These are phyloP conservation scores for Brachycybe producta DNA, from an alignment of 2,888 invertebrate species.

Conservation along the genomic window DNA sequence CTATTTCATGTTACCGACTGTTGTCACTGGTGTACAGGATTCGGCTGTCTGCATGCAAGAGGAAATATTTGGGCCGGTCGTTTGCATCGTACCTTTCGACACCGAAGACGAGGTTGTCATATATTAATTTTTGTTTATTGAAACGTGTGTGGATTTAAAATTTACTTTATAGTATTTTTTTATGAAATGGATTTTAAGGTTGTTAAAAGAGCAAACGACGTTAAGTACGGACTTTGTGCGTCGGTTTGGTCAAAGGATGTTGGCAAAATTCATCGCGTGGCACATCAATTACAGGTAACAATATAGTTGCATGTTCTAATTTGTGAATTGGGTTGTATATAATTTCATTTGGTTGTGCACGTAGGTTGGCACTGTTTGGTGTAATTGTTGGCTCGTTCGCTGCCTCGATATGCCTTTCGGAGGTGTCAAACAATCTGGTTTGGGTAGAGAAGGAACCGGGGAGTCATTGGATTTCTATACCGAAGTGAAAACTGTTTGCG, in stretches of 20 bases:
- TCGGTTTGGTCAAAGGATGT: slow-evolving; percentile 38
- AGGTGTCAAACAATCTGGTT: slow-evolving; percentile 41
- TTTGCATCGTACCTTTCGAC: slow-evolving; percentile 38
- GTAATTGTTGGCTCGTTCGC: slow-evolving; percentile 44
- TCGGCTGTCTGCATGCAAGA: slow-evolving; percentile 38
- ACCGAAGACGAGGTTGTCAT: slow-evolving; percentile 25
- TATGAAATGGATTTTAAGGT: no score
- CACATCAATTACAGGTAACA: slow-evolving; percentile 36
- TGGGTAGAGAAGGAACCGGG: slow-evolving; percentile 39
- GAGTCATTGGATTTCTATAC: slow-evolving; percentile 43
- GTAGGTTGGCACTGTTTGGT: slow-evolving; percentile 44
- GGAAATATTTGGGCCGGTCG: slow-evolving; percentile 45
- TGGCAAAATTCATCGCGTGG: slow-evolving; percentile 35
- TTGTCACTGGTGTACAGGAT: slow-evolving; percentile 36
- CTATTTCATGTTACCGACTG: slow-evolving; percentile 39
- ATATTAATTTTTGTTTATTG: slow-evolving; percentile 5
- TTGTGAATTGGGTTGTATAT: not conserved
- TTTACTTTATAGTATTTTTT: not conserved
- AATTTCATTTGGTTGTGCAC: not conserved
- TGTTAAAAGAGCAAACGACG: slow-evolving; percentile 36
- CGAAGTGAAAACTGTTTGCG: slow-evolving; percentile 40
- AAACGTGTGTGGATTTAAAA: slow-evolving; percentile 2
- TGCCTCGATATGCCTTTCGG: slow-evolving; percentile 45
- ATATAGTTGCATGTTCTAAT: not conserved
- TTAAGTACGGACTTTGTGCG: slow-evolving; percentile 40